Evolutionary conservation across 2,797 vertebrate genomes (phyloP).

Genomic region (Coregonus ussuriensis): DNA sequence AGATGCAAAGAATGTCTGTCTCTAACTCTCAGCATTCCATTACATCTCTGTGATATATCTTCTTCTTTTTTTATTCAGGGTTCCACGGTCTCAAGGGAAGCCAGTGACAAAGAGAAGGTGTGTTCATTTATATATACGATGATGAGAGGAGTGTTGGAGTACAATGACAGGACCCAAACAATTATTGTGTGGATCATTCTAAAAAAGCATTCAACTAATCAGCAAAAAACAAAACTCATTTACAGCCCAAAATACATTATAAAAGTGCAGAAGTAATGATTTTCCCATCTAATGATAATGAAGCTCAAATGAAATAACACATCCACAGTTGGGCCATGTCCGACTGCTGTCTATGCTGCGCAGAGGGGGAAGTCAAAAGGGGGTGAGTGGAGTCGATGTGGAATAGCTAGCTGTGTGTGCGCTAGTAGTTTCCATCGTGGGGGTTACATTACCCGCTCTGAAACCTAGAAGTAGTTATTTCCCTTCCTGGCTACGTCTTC

Average conservation of each 20-base stretch:
- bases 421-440: neutral
- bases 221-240: neutral
- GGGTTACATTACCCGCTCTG: neutral
- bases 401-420: neutral
- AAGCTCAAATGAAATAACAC: neutral
- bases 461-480: neutral
- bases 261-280: neutral
- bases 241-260: neutral
- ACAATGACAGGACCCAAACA: conserved; percentile 51
- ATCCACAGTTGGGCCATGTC: conserved; percentile 1
- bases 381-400: neutral
- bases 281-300: conserved; percentile 26
- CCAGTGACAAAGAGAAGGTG: conserved; percentile 96
- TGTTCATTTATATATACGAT: conserved; percentile 29
- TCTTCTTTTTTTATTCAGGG: conserved; percentile 70
- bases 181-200: conserved; percentile 28
- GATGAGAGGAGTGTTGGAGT: conserved; percentile 37
- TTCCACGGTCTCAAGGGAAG: conserved; percentile 93
- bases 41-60: neutral
- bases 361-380: neutral
- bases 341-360: conserved; percentile 1
- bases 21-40: neutral
- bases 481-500: neutral
- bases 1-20: neutral
- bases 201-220: conserved; percentile 18